Conservation (phyloP, 2,797 vertebrate genomes). For the Iguana delicatissima region DNA sequence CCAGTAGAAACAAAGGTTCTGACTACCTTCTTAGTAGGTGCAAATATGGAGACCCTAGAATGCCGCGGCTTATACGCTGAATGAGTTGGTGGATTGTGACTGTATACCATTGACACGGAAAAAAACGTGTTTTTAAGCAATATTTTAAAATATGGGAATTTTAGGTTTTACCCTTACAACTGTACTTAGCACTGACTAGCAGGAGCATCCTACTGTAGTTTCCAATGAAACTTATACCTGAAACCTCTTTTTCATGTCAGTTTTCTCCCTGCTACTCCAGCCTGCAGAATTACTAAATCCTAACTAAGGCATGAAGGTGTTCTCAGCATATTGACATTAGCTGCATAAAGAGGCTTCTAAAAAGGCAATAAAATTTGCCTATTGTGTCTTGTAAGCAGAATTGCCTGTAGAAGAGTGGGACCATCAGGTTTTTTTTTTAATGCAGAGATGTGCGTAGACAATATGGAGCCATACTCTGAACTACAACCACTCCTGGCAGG, state of each 20-base stretch:
- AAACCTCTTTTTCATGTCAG: background rate
- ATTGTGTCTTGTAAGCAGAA: background rate
- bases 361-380: background rate
- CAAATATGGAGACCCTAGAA: background rate
- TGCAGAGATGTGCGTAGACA: background rate
- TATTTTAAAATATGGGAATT: background rate
- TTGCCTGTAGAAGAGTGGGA: background rate
- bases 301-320: background rate
- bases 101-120: background rate
- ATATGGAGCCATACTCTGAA: slow-evolving; percentile 22
- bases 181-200: too few species aligned
- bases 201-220: background rate
- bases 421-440: background rate
- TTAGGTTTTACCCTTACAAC: background rate
- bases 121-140: background rate
- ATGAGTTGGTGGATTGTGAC: background rate
- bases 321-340: background rate
- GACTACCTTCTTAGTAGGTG: background rate
- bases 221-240: background rate
- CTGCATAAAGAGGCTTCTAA: background rate
- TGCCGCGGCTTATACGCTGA: background rate
- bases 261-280: background rate
- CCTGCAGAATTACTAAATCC: background rate
- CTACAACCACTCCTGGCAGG: background rate
- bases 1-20: background rate